Percentiles rank a stretch among this genome's conserved stretches.
Conservation (phyloP, 2,113 vertebrate species). For the Scomber scombrus region DNA sequence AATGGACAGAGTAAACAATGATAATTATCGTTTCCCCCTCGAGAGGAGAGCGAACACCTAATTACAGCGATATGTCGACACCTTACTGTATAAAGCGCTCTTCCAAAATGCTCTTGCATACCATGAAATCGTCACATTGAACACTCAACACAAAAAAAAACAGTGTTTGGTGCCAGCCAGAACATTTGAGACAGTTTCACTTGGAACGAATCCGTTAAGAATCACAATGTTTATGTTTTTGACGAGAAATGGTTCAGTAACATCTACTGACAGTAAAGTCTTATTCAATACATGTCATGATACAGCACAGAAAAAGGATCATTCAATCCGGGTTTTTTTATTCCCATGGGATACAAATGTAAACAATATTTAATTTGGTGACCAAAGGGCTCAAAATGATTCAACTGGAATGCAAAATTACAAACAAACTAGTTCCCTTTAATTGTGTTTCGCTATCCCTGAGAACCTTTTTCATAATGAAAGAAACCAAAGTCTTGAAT, state of each 20-base stretch:
- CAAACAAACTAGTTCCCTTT: conserved; percentile 78
- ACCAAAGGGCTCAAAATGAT: conserved; percentile 59
- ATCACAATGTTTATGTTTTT: conserved; percentile 11
- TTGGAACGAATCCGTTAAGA: conserved; percentile 37
- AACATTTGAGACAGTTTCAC: conserved; percentile 21
- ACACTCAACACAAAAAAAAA: conserved; percentile 23
- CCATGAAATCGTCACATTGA: conserved; percentile 14
- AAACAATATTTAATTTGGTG: conserved; percentile 75
- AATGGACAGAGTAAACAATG: conserved; percentile 42
- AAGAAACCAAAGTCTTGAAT: conserved; percentile 77
- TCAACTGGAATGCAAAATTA: conserved; percentile 75
- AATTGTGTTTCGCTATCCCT: conserved; percentile 85
- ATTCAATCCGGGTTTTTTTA: not conserved
- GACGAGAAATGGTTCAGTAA: conserved; percentile 51
- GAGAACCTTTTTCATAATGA: conserved; percentile 84
- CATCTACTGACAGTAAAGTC: conserved; percentile 41
- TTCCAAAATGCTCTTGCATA: conserved; percentile 29
- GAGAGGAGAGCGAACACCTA: conserved; percentile 28
- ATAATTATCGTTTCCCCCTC: not conserved
- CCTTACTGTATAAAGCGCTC: conserved; percentile 33
- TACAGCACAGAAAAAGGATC: conserved; percentile 47
- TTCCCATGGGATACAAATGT: conserved; percentile 67
- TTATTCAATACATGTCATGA: conserved; percentile 34
- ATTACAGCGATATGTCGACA: conserved; percentile 41
- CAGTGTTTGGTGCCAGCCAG: conserved; percentile 48